Percentiles rank a stretch among this genome's conserved stretches.
Evolutionary conservation across 2,888 invertebrate species (phyloP).

Genomic region (Leptopterna dolabrata): DNA sequence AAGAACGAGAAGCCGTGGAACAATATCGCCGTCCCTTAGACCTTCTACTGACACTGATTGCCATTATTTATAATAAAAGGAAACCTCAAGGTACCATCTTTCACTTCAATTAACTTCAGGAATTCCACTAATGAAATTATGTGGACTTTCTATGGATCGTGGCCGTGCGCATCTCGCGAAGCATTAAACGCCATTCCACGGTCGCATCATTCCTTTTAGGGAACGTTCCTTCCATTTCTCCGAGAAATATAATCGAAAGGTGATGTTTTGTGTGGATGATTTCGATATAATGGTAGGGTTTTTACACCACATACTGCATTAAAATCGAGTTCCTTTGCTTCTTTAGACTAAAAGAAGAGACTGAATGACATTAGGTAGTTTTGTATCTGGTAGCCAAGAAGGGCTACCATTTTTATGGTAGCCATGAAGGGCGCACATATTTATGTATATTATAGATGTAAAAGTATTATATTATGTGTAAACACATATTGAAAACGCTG

Average conservation of each 20-base stretch:
- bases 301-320: no score
- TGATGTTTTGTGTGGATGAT: background rate
- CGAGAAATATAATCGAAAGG: background rate
- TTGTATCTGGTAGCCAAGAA: no score
- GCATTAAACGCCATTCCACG: background rate
- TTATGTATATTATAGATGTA: no score
- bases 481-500: no score
- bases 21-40: background rate
- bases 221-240: background rate
- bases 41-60: background rate
- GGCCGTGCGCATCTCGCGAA: background rate
- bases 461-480: no score
- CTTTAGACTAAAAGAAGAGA: no score
- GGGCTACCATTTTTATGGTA: no score
- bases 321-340: no score
- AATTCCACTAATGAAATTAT: conserved; percentile 21
- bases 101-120: conserved; percentile 13
- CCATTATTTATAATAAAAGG: conserved; percentile 4
- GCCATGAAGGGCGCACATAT: no score
- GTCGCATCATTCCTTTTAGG: background rate
- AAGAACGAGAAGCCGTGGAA: background rate
- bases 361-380: no score
- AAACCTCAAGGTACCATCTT: background rate
- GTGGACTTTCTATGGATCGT: background rate
- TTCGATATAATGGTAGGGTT: background rate